Evolutionary conservation across 2,888 invertebrate genomes (phyloP).

Genomic region (Tiphia femorata): DNA sequence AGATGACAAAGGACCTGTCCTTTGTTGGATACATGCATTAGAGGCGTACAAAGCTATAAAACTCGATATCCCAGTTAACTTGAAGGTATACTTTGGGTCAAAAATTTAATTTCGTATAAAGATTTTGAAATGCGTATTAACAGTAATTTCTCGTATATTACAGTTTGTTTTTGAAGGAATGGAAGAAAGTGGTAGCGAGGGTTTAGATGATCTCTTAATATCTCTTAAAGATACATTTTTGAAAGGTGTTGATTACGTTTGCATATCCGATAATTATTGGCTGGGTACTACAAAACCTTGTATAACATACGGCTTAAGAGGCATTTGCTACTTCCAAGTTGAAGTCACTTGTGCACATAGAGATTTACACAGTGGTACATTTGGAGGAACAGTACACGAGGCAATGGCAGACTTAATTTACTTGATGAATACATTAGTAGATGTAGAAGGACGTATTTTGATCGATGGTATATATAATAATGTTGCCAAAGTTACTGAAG

Average conservation of each 20-base stretch:
- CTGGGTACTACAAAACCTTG: constrained; percentile 97
- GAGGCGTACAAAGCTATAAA: constrained; percentile 85
- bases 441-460: constrained; percentile 88
- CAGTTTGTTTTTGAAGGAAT: constrained; percentile 97
- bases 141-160: constrained; percentile 41
- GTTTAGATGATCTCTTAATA: constrained; percentile 88
- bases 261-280: constrained; percentile 99
- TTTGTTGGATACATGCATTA: constrained; percentile 95
- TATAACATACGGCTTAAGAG: constrained; percentile 95
- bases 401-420: constrained; percentile 93
- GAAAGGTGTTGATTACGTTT: constrained; percentile 89
- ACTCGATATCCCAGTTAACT: constrained; percentile 79
- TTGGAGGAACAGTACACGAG: constrained; percentile 93
- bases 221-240: constrained; percentile 83
- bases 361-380: constrained; percentile 96
- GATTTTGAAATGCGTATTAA: too few species aligned
- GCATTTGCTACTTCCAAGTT: constrained; percentile 90
- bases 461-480: constrained; percentile 87
- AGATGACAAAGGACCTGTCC: constrained; percentile 95
- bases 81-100: too few species aligned
- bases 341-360: constrained; percentile 90
- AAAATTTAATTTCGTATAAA: neutral
- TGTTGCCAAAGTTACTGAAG: constrained; percentile 80
- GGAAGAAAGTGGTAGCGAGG: constrained; percentile 98
- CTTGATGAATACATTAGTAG: constrained; percentile 85